Conservation (phyloP, 2,797 vertebrate species). For the Remorina albescens region DNA sequence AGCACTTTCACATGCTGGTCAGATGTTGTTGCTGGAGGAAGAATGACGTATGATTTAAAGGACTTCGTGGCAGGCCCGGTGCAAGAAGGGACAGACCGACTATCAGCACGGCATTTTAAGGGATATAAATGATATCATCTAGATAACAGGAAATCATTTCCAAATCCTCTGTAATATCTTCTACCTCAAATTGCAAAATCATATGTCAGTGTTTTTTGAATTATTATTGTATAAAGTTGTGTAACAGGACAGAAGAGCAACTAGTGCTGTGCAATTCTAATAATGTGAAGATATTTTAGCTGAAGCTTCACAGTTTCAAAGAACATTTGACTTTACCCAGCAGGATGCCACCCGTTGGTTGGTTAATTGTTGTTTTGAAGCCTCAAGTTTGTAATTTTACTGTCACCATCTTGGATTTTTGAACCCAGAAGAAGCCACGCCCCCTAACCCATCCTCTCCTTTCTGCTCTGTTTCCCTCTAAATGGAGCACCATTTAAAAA, state of each 20-base stretch:
- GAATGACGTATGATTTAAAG: conserved; percentile 11
- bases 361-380: no score
- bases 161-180: neutral
- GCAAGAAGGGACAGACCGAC: neutral
- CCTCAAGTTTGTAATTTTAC: no score
- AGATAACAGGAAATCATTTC: neutral
- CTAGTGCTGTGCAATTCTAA: neutral
- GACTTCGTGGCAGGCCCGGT: neutral
- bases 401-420: no score
- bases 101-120: neutral
- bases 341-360: no score
- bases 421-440: no score
- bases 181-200: neutral
- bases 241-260: neutral
- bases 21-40: conserved; percentile 52
- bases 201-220: neutral
- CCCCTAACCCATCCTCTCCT: no score
- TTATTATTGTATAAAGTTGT: neutral
- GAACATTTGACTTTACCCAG: neutral
- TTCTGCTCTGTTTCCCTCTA: no score
- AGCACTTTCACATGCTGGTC: conserved; percentile 58
- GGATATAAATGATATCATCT: neutral
- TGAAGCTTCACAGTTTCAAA: neutral
- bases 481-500: no score
- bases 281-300: neutral